Evolutionary conservation across 2,113 vertebrate genomes (phyloP), one percentile per base, ranked within the genome.

Genomic region (Myodes glareolus): DNA sequence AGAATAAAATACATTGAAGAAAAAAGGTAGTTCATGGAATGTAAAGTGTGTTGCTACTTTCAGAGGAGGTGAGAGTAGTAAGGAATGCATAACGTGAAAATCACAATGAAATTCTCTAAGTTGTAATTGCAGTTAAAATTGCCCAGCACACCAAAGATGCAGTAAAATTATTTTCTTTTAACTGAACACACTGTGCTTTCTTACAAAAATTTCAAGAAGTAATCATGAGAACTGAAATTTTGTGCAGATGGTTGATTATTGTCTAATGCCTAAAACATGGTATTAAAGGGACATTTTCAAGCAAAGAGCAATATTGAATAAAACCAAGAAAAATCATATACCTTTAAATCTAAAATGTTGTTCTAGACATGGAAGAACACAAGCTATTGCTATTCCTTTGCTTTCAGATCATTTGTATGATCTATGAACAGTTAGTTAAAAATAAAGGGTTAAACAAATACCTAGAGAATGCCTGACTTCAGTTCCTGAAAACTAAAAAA

Each of bases 271-370:
- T 94, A 72, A 94, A 78, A 90, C 42, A 94, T 88, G 11, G 2
- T 94, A 92, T 96, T 95, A 94, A 96, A 97, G 42, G 67, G 13
- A 84, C 42, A 93, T 96, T 97, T 97, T 94, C 50, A 87, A 95
- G 77, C 45, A n/a, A 80, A 94, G 47, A 80, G 11, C 50, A 78
- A 23, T 50, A 90, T 63, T 94, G 90, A 95, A 93, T 63, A 94
- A 97, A 96, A 87, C 21, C 52, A 94, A 96, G 68, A 90, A 97
- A 96, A 94, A 95, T 63, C n/a, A 97, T 92, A 91, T 68, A 82
- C 50, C 52, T 92, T 98, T 98, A 92, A 96, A 94, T 93, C 68
- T 92, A 94, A 82, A 95, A 95, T 90, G 65, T 55, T 84, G 82
- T 94, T 94, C 42, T 88, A 50, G 63, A 85, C 52, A 88, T 92